Base-by-base conservation (phyloP, 2,113 vertebrate species). In the Burhinus bistriatus region DNA sequence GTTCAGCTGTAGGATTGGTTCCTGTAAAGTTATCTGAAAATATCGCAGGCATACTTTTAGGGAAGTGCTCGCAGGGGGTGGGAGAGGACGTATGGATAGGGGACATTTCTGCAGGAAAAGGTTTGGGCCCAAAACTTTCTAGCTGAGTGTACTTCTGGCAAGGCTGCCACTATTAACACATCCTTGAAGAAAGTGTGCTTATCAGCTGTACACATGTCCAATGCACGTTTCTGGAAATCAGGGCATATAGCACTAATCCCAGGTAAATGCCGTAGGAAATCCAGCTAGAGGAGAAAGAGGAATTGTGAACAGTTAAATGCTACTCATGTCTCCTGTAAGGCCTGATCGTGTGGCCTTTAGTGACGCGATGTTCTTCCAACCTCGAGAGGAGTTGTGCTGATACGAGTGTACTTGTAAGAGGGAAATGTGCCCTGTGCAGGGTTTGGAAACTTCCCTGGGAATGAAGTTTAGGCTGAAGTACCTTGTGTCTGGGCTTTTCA, bases 21-120 rank as follows among this genome's bases (percentile, higher is more conserved):
- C 79, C 83, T 79, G 47, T 44, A 55, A 69, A 97, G n/a, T 78
- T 95, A 45, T 38, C 40, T 81, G 88, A 72, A 77, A 83, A 79
- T 14, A 22, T 57, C 73, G 34, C n/a, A 20, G 77, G 86, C 23
- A 38, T 17, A 2, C 14, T 47, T 66, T 12, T 23, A 57, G 75
- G 7, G 68, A 34, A 45, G 62, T 2, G 17, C 34, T 27, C 0
- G 4, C 16, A 44, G 71, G 3, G 49, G 10, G 3, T 68, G 72
- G 34, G 62, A 75, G 38, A 88, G 61, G 47, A 62, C 59, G 34
- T 30, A 34, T 0, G 12, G 62, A 6, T 0, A 21, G 21, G 38
- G n/a, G 20, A 57, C 6, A 1, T 1, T 61, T 49, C 49, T 85
- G 36, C 30, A 54, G 49, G 36, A 69, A 52, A 47, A 25, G 12